Base-by-base conservation (phyloP, 2,888 invertebrate genomes). In the Habrosyne pyritoides region DNA sequence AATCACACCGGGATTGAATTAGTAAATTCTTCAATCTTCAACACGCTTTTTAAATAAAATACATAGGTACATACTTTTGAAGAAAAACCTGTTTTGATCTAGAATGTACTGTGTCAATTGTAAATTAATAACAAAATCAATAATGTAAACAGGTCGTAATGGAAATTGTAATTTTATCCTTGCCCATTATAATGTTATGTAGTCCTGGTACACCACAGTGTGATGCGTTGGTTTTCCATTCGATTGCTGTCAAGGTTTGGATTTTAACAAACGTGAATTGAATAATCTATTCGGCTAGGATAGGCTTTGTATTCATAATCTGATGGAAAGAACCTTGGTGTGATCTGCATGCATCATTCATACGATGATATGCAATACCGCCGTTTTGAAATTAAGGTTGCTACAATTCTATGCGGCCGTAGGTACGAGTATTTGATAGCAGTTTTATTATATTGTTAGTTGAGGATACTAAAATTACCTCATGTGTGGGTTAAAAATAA, bases 171-270 rank as follows among this genome's bases (percentile, higher is more conserved):
- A 82, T 77, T 69, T 71, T 64, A 79, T 80, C 81, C 81, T 83
- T 80, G 80, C 61, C 36, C 57, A 57, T 55, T 54, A 33, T 56
- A 54, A 58, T 62, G 61, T 66, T 62, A 64, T 71, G 68, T 57
- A 50, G 51, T 53, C 55, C 55, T 70, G 54, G 66, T 70, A 57
- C 24, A 33, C 53, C 54, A 46, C 56, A 64, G 53, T 61, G 54
- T 67, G 57, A 49, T 61, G 30, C 48, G 56, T 66, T 71, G 70
- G 72, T 75, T 78, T 79, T 75, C 75, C 73, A 72, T 56, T 66
- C 66, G 54, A 83, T 80, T 81, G 77, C 78, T 76, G 82, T 80
- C 86, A 87, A 87, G 87, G 86, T 76, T 84, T 77, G 79, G 77
- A 71, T 83, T 83, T 73, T 69, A 75, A 79, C 69, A 42, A 14